Evolutionary conservation across 2,888 invertebrate species (phyloP).

Genomic region (Noctua janthe): DNA sequence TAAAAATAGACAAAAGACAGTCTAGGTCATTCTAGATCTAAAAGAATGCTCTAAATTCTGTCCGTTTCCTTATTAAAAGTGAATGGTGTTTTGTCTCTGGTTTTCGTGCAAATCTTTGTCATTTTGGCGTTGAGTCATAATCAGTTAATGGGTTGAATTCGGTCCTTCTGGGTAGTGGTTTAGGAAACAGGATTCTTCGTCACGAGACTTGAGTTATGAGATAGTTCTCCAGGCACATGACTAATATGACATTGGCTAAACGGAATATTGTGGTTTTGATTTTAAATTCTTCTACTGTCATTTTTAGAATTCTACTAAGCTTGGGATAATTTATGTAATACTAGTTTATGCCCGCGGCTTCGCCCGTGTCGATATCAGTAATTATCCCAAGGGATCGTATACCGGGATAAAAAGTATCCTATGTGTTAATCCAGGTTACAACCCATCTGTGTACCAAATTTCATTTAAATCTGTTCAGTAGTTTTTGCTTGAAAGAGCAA

Average conservation of each 20-base stretch:
- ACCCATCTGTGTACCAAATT: too few relatives aligned
- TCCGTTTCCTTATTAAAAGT: constrained; percentile 46
- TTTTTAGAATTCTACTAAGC: too few relatives aligned
- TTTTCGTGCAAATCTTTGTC: constrained; percentile 7
- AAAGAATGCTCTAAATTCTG: constrained; percentile 4
- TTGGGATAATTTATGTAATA: too few relatives aligned
- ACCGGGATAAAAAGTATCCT: too few relatives aligned
- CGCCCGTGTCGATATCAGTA: too few relatives aligned
- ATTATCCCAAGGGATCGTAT: too few relatives aligned
- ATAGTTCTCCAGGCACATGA: too few relatives aligned
- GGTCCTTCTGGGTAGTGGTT: not conserved
- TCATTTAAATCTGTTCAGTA: too few relatives aligned
- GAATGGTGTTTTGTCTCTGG: not conserved
- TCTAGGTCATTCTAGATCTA: constrained; percentile 29
- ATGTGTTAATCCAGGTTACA: too few relatives aligned
- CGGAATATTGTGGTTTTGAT: not conserved
- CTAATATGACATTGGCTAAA: not conserved
- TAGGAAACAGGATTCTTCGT: not conserved
- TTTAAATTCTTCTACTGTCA: not conserved
- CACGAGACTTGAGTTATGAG: not conserved
- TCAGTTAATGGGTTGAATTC: not conserved
- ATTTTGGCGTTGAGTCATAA: constrained; percentile 30
- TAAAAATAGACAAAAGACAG: constrained; percentile 10
- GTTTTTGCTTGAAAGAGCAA: too few relatives aligned
- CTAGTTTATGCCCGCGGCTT: too few relatives aligned